Evolutionary conservation across 1,140 invertebrate genomes (phyloP).

Genomic region (Drosophila kohkoa): DNA sequence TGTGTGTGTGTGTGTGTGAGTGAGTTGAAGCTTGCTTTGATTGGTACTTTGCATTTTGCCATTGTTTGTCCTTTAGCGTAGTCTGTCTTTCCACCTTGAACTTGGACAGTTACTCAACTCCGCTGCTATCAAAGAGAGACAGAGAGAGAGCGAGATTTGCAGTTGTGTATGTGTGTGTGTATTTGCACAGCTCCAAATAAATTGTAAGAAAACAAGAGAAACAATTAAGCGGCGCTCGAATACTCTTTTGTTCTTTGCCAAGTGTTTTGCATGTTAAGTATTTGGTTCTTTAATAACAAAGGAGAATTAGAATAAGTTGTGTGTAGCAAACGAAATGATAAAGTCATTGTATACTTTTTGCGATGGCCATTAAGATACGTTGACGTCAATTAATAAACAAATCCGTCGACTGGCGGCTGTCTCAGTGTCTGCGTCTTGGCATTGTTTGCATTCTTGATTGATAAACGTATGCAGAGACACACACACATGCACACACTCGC

Average conservation of each 20-base stretch:
- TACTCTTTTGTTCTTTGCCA: not conserved
- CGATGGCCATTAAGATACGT: conserved; percentile 40
- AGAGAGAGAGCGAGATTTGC: no score
- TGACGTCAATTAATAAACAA: conserved; percentile 73
- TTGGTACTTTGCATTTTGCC: conserved; percentile 8
- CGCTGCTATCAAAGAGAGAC: not conserved
- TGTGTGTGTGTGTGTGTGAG: no score
- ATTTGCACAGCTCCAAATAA: conserved; percentile 1
- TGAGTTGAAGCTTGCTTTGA: not conserved
- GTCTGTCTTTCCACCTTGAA: conserved; percentile 55
- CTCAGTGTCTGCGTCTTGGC: not conserved
- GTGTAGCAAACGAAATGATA: not conserved
- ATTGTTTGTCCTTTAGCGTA: conserved; percentile 22
- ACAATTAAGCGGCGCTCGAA: not conserved
- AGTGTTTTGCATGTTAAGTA: not conserved
- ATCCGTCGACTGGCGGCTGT: conserved; percentile 35
- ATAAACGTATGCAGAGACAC: conserved; percentile 13
- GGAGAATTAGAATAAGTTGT: not conserved
- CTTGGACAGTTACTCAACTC: conserved; percentile 42
- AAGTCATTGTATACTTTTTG: not conserved
- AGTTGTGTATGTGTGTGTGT: not conserved
- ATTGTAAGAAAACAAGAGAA: not conserved
- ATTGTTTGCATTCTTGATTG: conserved; percentile 52
- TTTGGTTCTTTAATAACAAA: no score
- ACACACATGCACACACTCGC: not conserved